Conservation (phyloP, 2,113 vertebrate species). For the Pseudopodoces humilis region DNA sequence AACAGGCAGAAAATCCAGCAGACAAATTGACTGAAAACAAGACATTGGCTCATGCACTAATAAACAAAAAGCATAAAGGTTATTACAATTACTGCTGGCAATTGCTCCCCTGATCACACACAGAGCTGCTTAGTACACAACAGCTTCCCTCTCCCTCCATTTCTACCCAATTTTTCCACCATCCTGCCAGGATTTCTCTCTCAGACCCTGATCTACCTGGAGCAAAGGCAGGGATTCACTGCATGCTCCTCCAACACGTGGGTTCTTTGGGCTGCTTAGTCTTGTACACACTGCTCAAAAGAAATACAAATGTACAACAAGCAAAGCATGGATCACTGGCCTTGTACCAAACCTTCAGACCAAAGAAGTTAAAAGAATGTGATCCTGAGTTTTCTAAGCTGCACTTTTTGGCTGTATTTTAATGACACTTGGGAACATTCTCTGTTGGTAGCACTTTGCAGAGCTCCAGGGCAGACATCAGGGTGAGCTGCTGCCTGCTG, state of each 20-base stretch:
- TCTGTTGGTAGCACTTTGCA: neutral
- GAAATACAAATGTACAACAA: neutral
- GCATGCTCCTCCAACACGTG: neutral
- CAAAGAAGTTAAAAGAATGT: neutral
- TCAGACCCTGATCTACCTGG: neutral
- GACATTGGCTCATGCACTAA: neutral
- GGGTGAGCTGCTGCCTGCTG: slow-evolving; percentile 25
- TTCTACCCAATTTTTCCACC: neutral
- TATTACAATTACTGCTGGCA: neutral
- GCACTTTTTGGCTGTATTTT: neutral
- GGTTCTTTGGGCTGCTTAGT: neutral
- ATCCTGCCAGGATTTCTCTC: neutral
- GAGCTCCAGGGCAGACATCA: slow-evolving; percentile 8
- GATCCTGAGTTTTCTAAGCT: neutral
- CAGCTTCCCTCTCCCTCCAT: neutral
- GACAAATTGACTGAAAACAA: neutral
- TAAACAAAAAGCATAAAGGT: neutral
- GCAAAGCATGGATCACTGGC: neutral
- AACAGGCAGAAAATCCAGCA: neutral
- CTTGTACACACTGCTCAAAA: neutral
- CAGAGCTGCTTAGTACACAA: neutral
- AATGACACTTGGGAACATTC: neutral
- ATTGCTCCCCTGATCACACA: neutral
- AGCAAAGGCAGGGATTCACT: neutral
- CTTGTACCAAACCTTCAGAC: neutral